phyloP scores from a whole-genome alignment of 2,113 vertebrate genomes.

The Ctenomys sociabilis region DNA sequence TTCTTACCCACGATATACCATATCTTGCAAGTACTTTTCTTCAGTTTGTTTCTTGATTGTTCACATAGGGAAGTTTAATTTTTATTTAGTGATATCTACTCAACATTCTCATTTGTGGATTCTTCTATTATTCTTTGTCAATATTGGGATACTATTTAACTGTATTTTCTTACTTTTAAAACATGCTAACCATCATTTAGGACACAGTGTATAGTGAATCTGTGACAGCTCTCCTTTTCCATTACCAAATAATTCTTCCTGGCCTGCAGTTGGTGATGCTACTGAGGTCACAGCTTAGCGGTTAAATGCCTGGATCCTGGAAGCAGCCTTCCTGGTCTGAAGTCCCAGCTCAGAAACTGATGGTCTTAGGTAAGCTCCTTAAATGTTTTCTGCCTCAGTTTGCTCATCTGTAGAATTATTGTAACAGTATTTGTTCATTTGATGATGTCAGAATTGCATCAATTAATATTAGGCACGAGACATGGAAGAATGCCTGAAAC shows the following conservation, averaged over 20 bases:
- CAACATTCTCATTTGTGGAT: not conserved
- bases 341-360: not conserved
- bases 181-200: not conserved
- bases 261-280: not conserved
- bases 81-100: not conserved
- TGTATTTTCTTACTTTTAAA: not conserved
- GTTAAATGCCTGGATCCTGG: not conserved
- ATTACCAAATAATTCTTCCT: not conserved
- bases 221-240: not conserved
- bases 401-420: no score
- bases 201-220: not conserved
- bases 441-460: no score
- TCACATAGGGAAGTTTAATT: not conserved
- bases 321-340: not conserved
- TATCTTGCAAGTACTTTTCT: slow-evolving; percentile 1
- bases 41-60: not conserved
- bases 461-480: no score
- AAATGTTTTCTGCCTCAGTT: not conserved
- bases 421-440: no score
- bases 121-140: not conserved
- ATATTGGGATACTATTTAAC: not conserved
- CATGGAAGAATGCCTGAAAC: no score
- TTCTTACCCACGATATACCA: not conserved
- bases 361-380: not conserved
- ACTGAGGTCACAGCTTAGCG: not conserved